phyloP scores from a whole-genome alignment of 2,113 vertebrate species.

The Osmerus eperlanus region DNA sequence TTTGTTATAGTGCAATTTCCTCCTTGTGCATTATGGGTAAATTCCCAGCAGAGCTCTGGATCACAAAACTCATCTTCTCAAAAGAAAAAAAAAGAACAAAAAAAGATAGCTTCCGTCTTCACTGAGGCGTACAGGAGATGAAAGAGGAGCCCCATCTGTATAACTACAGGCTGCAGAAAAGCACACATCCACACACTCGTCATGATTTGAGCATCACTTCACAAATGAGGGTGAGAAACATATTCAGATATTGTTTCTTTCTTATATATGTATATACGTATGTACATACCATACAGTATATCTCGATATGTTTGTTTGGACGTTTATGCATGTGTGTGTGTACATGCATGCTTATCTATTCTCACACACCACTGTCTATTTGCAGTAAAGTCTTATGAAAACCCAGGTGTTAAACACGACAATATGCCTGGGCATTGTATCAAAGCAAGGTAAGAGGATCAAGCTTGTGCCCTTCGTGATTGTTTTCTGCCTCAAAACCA shows the following conservation, averaged over 20 bases:
- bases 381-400: too few relatives aligned
- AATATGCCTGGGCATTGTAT: not conserved
- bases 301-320: too few relatives aligned
- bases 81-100: not conserved
- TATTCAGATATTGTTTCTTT: too few relatives aligned
- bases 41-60: constrained; percentile 27
- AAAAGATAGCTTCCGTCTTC: constrained; percentile 22
- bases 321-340: too few relatives aligned
- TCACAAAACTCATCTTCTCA: not conserved
- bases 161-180: constrained; percentile 16
- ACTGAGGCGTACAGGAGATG: constrained; percentile 12
- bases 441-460: constrained; percentile 29
- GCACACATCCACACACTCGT: constrained; percentile 10
- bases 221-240: too few relatives aligned
- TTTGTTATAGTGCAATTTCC: constrained; percentile 53
- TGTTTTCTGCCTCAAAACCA: not conserved
- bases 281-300: too few relatives aligned
- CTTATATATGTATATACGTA: too few relatives aligned
- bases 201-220: too few relatives aligned
- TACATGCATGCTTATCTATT: too few relatives aligned
- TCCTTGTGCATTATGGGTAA: constrained; percentile 47
- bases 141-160: constrained; percentile 42
- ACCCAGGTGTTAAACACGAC: constrained; percentile 10
- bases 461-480: not conserved
- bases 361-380: too few relatives aligned